A percentile compares a stretch with the other conserved stretches of the same genome.
Evolutionary conservation across 1,140 invertebrate species (phyloP).

Genomic region (Tetragnatha versicolor): DNA sequence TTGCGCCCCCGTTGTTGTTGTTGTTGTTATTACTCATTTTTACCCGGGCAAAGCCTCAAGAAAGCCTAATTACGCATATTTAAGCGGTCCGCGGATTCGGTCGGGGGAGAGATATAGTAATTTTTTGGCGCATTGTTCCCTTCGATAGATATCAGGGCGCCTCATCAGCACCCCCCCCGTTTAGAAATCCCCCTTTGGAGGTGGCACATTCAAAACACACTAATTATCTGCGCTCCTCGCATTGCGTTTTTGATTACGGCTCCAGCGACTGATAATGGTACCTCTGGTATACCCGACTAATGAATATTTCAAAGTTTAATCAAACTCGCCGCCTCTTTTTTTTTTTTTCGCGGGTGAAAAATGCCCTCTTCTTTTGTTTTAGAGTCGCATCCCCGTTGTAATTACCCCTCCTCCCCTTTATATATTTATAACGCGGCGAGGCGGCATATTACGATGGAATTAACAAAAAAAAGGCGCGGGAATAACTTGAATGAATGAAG

Average conservation of each 20-base stretch:
- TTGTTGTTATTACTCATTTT: no score
- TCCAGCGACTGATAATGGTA: constrained; percentile 43
- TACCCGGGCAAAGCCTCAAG: no score
- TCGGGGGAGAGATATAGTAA: no score
- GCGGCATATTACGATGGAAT: constrained; percentile 10
- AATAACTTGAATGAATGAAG: not conserved
- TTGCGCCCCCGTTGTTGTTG: no score
- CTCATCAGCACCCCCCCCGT: constrained; percentile 15
- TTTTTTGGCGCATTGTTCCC: no score
- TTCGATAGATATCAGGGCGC: no score
- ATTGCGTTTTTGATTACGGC: constrained; percentile 53
- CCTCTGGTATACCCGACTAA: constrained; percentile 42
- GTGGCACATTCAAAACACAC: constrained; percentile 23
- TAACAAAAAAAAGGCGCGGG: constrained; percentile 3
- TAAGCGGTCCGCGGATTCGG: no score
- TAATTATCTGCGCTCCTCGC: constrained; percentile 52
- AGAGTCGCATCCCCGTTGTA: constrained; percentile 49
- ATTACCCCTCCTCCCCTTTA: constrained; percentile 23
- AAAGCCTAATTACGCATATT: no score
- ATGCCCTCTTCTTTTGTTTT: constrained; percentile 50
- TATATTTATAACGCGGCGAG: not conserved
- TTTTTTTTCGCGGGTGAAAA: constrained; percentile 13
- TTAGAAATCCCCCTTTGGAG: constrained; percentile 21
- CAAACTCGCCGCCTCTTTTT: constrained; percentile 30
- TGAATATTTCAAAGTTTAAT: constrained; percentile 56